A percentile compares a stretch with the other conserved stretches of the same genome.
These are phyloP conservation scores for Watersipora subatra DNA, from an alignment of 1,140 invertebrate genomes.

Conservation along the genomic window DNA sequence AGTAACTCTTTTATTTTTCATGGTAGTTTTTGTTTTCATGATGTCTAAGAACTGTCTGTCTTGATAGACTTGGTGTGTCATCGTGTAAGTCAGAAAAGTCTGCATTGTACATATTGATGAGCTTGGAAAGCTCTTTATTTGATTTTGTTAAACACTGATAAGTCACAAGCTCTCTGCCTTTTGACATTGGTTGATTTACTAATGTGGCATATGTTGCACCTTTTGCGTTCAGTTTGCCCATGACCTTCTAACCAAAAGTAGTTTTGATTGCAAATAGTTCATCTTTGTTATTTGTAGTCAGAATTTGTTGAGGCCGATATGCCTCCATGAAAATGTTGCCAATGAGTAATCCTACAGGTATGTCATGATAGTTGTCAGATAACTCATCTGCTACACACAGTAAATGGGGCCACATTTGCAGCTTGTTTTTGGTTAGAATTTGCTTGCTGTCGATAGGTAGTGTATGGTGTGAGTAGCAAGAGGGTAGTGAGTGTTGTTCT, in stretches of 20 bases:
- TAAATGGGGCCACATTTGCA: not conserved
- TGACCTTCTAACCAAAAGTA: constrained; percentile 11
- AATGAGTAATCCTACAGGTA: not conserved
- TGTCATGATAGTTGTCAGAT: not conserved
- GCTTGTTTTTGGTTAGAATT: not conserved
- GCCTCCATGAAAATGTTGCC: not conserved
- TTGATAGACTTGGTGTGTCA: not conserved
- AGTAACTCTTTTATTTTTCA: not conserved
- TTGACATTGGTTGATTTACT: not conserved
- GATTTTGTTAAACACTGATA: not conserved
- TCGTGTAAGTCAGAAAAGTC: not conserved
- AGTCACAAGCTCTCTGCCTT: not conserved
- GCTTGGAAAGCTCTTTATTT: not conserved
- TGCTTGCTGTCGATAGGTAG: not conserved
- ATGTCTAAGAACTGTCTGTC: not conserved
- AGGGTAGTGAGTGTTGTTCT: not conserved
- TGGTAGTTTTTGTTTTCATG: not conserved
- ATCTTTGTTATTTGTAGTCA: not conserved
- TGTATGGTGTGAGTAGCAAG: not conserved
- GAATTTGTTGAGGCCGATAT: not conserved
- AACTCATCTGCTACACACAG: not conserved
- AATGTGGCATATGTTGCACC: not conserved
- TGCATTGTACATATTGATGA: not conserved
- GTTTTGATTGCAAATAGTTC: constrained; percentile 14
- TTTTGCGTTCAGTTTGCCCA: constrained; percentile 6